Evolutionary conservation across 2,888 invertebrate genomes (phyloP).

Genomic region (Cryptus armator): DNA sequence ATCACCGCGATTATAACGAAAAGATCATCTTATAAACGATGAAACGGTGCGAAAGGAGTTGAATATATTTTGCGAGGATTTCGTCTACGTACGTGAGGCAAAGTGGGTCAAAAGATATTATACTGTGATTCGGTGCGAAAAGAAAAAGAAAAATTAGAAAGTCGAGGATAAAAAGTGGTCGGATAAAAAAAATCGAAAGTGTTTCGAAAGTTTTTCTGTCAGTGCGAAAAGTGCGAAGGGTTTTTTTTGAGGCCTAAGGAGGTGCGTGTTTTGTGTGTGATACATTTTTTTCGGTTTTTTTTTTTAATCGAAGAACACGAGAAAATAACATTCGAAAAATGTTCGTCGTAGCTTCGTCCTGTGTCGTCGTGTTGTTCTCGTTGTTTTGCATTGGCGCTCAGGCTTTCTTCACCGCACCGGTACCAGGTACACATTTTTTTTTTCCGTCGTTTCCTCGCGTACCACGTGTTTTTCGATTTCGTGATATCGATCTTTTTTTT

Average conservation of each 20-base stretch:
- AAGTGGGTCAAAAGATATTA: neutral
- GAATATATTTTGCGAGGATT: neutral
- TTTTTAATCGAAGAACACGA: neutral
- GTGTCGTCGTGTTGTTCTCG: slow-evolving; percentile 76
- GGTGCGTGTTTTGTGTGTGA: neutral
- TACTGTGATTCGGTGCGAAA: neutral
- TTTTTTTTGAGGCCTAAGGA: neutral
- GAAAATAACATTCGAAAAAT: slow-evolving; percentile 70
- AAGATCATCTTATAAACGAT: neutral
- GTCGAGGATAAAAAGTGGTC: neutral
- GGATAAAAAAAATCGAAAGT: neutral
- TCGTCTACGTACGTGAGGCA: neutral
- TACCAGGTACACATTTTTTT: slow-evolving; percentile 73
- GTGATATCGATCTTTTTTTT: no score
- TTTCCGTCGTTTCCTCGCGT: slow-evolving; percentile 10
- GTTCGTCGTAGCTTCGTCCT: slow-evolving; percentile 78
- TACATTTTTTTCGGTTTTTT: neutral
- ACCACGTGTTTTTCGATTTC: slow-evolving; percentile 8
- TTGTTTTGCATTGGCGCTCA: slow-evolving; percentile 76
- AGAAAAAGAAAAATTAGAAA: neutral
- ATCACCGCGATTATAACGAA: no score
- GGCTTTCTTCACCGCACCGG: slow-evolving; percentile 78
- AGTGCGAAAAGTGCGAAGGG: no score
- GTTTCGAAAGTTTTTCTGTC: neutral
- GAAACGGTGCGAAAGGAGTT: neutral